phyloP scores from a whole-genome alignment of 2,113 vertebrate genomes.

The Murina feae region DNA sequence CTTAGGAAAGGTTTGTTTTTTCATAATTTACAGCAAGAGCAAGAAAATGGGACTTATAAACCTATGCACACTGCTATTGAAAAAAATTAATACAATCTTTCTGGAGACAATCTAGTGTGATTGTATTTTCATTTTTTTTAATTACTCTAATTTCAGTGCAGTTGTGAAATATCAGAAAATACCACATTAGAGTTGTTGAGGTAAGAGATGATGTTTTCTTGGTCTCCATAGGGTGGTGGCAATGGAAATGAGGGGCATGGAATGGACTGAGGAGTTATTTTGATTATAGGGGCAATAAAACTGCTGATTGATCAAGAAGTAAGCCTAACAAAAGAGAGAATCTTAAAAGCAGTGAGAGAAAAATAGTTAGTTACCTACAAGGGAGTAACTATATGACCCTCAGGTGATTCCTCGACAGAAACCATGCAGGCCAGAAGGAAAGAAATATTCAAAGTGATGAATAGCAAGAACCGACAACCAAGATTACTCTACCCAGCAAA shows the following conservation, averaged over 20 bases:
- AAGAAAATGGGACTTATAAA: background rate
- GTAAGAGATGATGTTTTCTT: background rate
- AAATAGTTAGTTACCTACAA: no score
- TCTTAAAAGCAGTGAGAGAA: no score
- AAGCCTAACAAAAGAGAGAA: no score
- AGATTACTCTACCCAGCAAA: no score
- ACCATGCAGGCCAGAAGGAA: no score
- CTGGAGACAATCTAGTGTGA: background rate
- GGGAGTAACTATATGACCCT: no score
- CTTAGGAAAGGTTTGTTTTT: background rate
- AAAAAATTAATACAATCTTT: background rate
- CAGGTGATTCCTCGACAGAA: no score
- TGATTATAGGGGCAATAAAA: background rate
- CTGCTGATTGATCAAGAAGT: background rate
- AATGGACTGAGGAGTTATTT: background rate
- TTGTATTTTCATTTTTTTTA: background rate
- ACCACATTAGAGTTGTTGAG: background rate
- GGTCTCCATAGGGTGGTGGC: background rate
- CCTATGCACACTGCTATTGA: background rate
- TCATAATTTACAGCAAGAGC: background rate
- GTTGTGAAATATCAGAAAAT: background rate
- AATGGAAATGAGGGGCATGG: background rate
- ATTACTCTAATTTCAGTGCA: background rate
- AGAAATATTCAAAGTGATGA: no score
- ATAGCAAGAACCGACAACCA: no score